Percentiles rank a stretch among this genome's conserved stretches.
Evolutionary conservation across 2,113 vertebrate species (phyloP).

Genomic region (Cyprinodon variegatus): DNA sequence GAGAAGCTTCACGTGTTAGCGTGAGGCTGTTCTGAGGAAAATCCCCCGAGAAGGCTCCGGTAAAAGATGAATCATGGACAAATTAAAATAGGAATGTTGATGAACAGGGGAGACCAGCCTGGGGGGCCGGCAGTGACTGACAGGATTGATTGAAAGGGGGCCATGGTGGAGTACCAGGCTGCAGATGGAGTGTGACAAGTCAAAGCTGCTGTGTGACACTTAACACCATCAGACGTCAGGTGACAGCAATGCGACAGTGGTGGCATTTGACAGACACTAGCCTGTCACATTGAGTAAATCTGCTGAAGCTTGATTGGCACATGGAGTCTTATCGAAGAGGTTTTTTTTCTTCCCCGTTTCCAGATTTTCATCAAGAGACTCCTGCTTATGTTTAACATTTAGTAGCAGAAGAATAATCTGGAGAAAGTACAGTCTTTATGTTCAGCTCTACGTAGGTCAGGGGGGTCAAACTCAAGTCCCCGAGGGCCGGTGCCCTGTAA

Average conservation of each 20-base stretch:
- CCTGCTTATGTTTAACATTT: not conserved
- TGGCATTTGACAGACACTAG: slow-evolving; percentile 69
- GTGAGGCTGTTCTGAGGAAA: slow-evolving; percentile 10
- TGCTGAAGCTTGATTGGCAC: slow-evolving; percentile 69
- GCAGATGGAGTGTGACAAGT: slow-evolving; percentile 69
- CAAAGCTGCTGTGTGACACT: slow-evolving; percentile 65
- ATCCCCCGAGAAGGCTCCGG: slow-evolving; percentile 24
- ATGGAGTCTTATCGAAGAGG: slow-evolving; percentile 46
- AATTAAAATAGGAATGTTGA: slow-evolving; percentile 54
- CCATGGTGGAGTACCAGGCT: slow-evolving; percentile 59
- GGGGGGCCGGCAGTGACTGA: slow-evolving; percentile 47
- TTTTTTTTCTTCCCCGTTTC: slow-evolving; percentile 42
- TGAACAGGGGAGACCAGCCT: slow-evolving; percentile 37
- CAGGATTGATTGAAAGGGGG: slow-evolving; percentile 67
- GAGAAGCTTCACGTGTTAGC: not conserved
- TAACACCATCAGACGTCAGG: slow-evolving; percentile 47
- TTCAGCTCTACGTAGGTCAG: not conserved
- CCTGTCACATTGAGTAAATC: slow-evolving; percentile 67
- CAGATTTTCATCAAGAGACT: slow-evolving; percentile 37
- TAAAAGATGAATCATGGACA: slow-evolving; percentile 43
- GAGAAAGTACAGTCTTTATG: not conserved
- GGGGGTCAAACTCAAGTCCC: too few relatives aligned
- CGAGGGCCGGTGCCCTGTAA: too few relatives aligned
- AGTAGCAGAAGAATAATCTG: not conserved
- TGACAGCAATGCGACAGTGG: slow-evolving; percentile 34